Evolutionary conservation across 2,113 vertebrate species (phyloP).

Genomic region (Chamaetylas fuelleborni): DNA sequence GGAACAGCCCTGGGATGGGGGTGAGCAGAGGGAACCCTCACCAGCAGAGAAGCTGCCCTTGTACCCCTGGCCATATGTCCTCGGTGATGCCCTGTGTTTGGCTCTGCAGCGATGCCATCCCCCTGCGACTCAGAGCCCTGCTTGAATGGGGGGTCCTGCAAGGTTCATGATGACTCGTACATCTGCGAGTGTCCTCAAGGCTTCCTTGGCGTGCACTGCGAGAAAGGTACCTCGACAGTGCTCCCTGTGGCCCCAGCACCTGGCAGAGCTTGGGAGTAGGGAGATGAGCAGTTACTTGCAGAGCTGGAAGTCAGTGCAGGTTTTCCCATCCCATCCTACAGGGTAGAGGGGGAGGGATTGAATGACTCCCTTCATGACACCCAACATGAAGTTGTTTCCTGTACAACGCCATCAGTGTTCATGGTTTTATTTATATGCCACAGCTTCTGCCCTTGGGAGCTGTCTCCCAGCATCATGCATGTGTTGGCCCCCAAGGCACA

Average conservation of each 20-base stretch:
- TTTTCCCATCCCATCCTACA: not conserved
- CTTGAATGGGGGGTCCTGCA: conserved; percentile 92
- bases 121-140: conserved; percentile 96
- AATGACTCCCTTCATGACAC: not conserved
- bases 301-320: not conserved
- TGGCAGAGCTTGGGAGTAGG: not conserved
- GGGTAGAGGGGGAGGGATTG: not conserved
- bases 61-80: fast-evolving
- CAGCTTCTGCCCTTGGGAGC: not conserved
- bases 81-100: not conserved
- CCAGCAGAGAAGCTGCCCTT: not conserved
- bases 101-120: conserved; percentile 88
- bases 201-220: conserved; percentile 89
- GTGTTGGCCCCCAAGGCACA: fast-evolving
- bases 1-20: not conserved
- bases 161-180: conserved; percentile 84
- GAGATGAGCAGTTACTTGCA: not conserved
- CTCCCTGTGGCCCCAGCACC: not conserved
- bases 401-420: not conserved
- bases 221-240: conserved; percentile 81
- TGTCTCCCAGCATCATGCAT: not conserved
- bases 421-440: not conserved
- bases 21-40: not conserved
- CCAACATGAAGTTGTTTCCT: not conserved
- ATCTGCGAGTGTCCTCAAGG: conserved; percentile 87